A percentile compares a stretch with the other conserved stretches of the same genome.
These are phyloP conservation scores for Nyctalus aviator DNA, from an alignment of 2,797 vertebrate species.

Conservation along the genomic window DNA sequence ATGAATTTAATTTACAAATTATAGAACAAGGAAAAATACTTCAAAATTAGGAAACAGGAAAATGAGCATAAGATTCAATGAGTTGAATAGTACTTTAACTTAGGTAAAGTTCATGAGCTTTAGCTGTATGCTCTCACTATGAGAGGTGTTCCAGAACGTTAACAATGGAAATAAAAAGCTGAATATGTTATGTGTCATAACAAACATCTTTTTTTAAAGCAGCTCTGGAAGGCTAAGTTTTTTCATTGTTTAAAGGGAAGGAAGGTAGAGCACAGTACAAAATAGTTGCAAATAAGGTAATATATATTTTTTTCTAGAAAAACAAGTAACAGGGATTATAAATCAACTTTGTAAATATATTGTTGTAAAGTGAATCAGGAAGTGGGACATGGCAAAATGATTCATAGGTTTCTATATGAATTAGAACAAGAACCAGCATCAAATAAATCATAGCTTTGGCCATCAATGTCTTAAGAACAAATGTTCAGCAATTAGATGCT, in stretches of 20 bases:
- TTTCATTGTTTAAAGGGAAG: not conserved
- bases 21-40: not conserved
- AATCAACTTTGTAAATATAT: conserved; percentile 31
- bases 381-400: not conserved
- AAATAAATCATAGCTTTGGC: conserved; percentile 11
- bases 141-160: not conserved
- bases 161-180: not conserved
- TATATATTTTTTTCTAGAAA: not conserved
- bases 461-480: conserved; percentile 26
- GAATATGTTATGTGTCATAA: not conserved
- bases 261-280: not conserved
- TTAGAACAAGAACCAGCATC: not conserved
- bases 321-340: not conserved
- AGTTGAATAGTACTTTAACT: not conserved
- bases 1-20: conserved; percentile 38
- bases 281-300: not conserved
- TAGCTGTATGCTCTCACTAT: not conserved
- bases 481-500: not conserved
- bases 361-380: not conserved
- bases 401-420: conserved; percentile 33
- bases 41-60: not conserved
- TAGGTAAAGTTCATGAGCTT: not conserved
- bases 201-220: not conserved
- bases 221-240: not conserved
- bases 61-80: not conserved